Evolutionary conservation across 2,797 vertebrate species (phyloP).

Genomic region (Percopsis omiscomaycus): DNA sequence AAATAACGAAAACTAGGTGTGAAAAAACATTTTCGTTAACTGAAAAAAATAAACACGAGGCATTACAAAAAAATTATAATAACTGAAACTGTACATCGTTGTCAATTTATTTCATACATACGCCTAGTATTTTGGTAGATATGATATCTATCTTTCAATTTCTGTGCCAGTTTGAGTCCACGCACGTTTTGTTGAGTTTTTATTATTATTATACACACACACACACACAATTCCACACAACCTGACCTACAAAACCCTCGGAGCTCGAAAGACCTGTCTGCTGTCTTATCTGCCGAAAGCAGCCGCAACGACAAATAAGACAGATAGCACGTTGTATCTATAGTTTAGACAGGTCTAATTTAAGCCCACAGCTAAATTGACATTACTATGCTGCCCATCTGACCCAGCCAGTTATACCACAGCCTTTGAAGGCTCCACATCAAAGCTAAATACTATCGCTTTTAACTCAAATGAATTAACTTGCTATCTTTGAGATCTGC

Average conservation of each 20-base stretch:
- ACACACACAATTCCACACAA: constrained; percentile 5
- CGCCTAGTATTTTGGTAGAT: no score
- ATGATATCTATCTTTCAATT: no score
- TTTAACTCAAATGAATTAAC: constrained; percentile 65
- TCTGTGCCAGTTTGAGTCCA: no score
- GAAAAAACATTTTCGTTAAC: no score
- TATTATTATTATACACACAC: constrained; percentile 5
- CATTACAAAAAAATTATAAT: no score
- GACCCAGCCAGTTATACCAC: constrained; percentile 47
- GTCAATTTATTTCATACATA: no score
- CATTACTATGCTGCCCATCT: constrained; percentile 52
- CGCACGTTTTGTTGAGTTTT: no score
- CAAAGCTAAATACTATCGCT: constrained; percentile 65
- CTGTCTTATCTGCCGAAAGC: constrained; percentile 24
- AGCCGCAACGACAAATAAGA: constrained; percentile 37
- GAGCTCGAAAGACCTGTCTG: constrained; percentile 27
- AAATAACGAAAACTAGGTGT: no score
- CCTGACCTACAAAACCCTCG: constrained; percentile 8
- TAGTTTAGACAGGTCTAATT: constrained; percentile 63
- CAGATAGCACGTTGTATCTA: constrained; percentile 38
- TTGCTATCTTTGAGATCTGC: constrained; percentile 66
- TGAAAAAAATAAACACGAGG: no score
- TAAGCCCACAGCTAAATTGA: constrained; percentile 68
- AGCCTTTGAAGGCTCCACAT: constrained; percentile 69
- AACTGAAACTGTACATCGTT: no score